Base-by-base conservation (phyloP, 2,888 invertebrate species). In the Amiota communis region DNA sequence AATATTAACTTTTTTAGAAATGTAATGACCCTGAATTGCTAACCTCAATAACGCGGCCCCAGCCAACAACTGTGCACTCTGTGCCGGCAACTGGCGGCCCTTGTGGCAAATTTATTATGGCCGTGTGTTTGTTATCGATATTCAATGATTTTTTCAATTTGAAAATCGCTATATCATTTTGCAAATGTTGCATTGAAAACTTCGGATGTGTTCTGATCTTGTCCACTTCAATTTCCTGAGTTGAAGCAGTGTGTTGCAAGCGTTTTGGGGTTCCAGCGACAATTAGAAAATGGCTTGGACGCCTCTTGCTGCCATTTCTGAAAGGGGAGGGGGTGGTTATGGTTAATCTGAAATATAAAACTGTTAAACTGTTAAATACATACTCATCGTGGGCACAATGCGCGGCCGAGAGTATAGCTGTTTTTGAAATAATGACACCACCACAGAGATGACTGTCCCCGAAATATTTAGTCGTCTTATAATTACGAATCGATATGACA, bases 41-140 rank as follows among this genome's bases (percentile, higher is more conserved):
- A 17, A 86, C 85, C 75, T 79, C 73, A 6, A 83, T 76, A 8
- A 85, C 69, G 3, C 79, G 77, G 9, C 85, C 85, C 85, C 85
- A 85, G 51, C 85, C 85, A 0, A 83, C 49, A 8, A 80, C 75
- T 3, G 78, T 80, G 71, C 86, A 86, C 2, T 51, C 0, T 0
- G n/a, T 13, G 0, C 78, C 79, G 0, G 71, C 8, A n/a, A 0
- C 0, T 4, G 79, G 56, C 0, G n/a, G 1, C 0, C 0, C 0
- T 8, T 73, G n/a, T 10, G 46, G 3, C 0, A 80, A 0, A 3
- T 76, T 53, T 10, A 84, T 75, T 1, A 69, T 10, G 3, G 6
- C 71, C 1, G 59, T 69, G 12, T 59, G 59, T 0, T 10, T 8
- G 0, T 9, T 61, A 9, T 71, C 46, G 0, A 47, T 12, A 8